Base-by-base conservation (phyloP, 2,888 invertebrate genomes). In the Xiphydria camelus region DNA sequence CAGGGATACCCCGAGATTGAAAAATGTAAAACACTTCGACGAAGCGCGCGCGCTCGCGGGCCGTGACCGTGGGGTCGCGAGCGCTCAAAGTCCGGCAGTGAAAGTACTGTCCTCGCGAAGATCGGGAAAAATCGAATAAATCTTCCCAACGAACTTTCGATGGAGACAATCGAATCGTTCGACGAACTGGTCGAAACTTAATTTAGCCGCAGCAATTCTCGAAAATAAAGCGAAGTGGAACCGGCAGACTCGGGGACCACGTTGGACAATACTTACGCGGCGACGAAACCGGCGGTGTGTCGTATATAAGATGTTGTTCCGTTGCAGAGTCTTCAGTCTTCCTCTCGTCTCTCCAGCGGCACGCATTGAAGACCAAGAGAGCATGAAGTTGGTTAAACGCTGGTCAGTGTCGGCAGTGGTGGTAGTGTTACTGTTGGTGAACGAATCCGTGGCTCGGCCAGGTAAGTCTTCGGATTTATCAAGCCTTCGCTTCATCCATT, bases 231-330 rank as follows among this genome's bases (percentile, higher is more conserved):
- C 10, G 1, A 4, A 4, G 12, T 5, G 10, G 12, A 37, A 26
- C 21, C 23, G 9, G 14, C 23, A 12, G 14, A n/a, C 25, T 22
- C 33, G 18, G 19, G 10, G 14, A 23, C 34, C 14, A 9, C 10
- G 29, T 45, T 41, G 55, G 60, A 58, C 64, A 70, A 64, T 66
- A 52, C 58, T 63, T 62, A 40, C 41, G 41, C 59, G 45, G 53
- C 60, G 53, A 55, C 51, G 55, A 58, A 53, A 49, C 48, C 59
- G 51, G 41, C 50, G 50, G 51, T 49, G 45, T 49, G 45, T 53
- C 60, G 64, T 72, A 72, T 72, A 72, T 66, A 72, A 72, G 72
- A 68, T 70, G 60, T 61, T 66, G 62, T 51, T 51, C 51, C 54
- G 49, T 56, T 43, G 47, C 39, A 47, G 56, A 64, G 61, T 55